Percentiles rank a stretch among this genome's conserved stretches.
phyloP scores from a whole-genome alignment of 2,888 invertebrate species.

The Lithodes maja region DNA sequence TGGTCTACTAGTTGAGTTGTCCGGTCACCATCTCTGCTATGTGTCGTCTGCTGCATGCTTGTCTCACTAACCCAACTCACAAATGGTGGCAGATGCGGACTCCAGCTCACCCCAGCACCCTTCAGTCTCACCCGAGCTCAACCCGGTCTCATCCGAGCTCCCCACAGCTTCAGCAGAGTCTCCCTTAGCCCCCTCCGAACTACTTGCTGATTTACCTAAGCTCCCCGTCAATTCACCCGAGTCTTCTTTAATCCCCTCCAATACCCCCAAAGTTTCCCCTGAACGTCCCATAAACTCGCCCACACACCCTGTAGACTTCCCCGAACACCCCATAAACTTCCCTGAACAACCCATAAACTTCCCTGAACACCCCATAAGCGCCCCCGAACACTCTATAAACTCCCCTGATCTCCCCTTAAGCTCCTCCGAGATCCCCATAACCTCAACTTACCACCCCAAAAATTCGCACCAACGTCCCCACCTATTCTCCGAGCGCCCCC shows the following conservation, averaged over 20 bases:
- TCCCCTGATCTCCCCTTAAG: too few relatives aligned
- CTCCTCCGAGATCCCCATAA: neutral
- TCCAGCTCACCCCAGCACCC: constrained; percentile 2
- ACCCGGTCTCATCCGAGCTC: neutral
- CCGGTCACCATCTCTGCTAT: neutral
- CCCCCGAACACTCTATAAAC: too few relatives aligned
- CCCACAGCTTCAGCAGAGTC: neutral
- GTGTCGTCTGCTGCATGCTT: constrained; percentile 19
- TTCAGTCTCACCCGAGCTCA: neutral
- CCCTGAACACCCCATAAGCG: too few relatives aligned
- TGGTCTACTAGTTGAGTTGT: too few relatives aligned
- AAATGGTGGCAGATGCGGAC: constrained; percentile 29
- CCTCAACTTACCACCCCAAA: neutral
- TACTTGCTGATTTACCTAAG: too few relatives aligned
- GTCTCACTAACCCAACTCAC: constrained; percentile 58
- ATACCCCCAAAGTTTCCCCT: too few relatives aligned
- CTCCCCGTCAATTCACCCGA: too few relatives aligned
- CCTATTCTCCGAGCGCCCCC: neutral
- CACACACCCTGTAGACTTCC: too few relatives aligned
- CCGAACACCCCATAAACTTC: too few relatives aligned
- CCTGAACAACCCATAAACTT: too few relatives aligned
- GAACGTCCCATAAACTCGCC: too few relatives aligned
- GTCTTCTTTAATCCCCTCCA: too few relatives aligned
- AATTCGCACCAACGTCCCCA: neutral
- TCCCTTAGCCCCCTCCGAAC: neutral